These are phyloP conservation scores for Echeneis naucrates DNA, from an alignment of 2,797 vertebrate species.

Conservation along the genomic window DNA sequence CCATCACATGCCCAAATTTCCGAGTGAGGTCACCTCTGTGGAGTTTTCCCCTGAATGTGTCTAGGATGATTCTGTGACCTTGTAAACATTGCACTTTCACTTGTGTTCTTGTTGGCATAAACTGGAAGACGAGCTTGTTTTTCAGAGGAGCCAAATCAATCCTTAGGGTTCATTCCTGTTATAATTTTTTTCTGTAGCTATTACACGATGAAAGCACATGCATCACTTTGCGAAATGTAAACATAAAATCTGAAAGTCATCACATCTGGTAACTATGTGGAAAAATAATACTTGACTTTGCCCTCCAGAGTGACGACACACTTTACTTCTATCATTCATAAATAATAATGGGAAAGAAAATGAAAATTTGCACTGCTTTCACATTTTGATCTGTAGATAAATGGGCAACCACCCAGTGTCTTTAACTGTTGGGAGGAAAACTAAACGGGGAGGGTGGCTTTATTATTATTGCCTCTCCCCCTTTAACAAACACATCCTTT, in stretches of 20 bases:
- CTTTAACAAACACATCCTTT: neutral
- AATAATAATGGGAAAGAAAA: neutral
- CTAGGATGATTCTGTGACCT: conserved; percentile 1
- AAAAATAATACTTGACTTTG: neutral
- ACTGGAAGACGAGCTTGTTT: conserved; percentile 74
- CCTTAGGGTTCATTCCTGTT: conserved; percentile 15
- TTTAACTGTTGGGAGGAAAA: conserved; percentile 7
- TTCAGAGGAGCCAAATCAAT: conserved; percentile 34
- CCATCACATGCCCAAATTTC: conserved; percentile 34
- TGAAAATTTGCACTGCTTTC: conserved; percentile 11
- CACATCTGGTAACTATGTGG: neutral
- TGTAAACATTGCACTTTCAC: conserved; percentile 54
- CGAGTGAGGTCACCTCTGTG: conserved; percentile 40
- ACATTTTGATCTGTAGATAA: neutral
- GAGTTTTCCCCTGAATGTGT: conserved; percentile 34
- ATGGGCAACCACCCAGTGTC: neutral
- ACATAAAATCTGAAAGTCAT: neutral
- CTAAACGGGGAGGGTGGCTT: neutral
- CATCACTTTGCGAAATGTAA: conserved; percentile 20
- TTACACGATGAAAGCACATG: conserved; percentile 56
- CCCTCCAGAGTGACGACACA: neutral
- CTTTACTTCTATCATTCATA: neutral
- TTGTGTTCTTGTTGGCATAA: conserved; percentile 55
- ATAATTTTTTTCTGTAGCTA: conserved; percentile 7
- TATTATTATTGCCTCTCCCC: neutral